phyloP scores from a whole-genome alignment of 1,140 invertebrate genomes.

The Melipona quadrifasciata region DNA sequence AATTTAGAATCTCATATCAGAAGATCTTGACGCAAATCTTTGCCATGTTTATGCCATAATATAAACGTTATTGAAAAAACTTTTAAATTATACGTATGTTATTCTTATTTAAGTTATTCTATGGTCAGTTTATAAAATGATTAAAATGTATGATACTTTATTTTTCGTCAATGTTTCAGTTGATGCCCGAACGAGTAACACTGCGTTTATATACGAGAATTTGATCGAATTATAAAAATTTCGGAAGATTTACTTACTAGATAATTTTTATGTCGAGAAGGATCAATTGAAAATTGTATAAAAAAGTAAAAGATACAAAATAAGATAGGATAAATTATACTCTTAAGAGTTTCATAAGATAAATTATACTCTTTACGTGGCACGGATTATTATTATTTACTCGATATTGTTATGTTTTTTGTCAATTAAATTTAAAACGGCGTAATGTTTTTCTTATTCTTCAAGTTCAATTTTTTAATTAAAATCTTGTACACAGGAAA shows the following conservation, averaged over 20 bases:
- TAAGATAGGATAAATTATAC: neutral
- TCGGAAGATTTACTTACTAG: neutral
- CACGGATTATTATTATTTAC: constrained; percentile 13
- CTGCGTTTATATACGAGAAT: neutral
- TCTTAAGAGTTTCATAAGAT: neutral
- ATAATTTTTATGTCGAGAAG: constrained; percentile 1
- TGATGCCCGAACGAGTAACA: neutral
- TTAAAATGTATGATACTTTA: constrained; percentile 22
- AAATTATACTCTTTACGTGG: neutral
- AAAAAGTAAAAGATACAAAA: neutral
- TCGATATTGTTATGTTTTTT: neutral
- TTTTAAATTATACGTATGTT: constrained; percentile 9
- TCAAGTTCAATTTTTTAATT: neutral
- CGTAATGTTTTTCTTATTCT: neutral
- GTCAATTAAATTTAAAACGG: neutral
- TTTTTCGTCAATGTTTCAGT: neutral
- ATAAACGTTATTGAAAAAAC: neutral
- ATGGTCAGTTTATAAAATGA: neutral
- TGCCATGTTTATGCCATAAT: constrained; percentile 49
- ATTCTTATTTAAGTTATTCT: constrained; percentile 20
- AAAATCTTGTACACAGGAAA: constrained; percentile 1
- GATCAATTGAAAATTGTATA: constrained; percentile 9
- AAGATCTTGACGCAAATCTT: constrained; percentile 19
- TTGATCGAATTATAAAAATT: neutral
- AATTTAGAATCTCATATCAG: constrained; percentile 28